Conservation (phyloP, 2,113 vertebrate genomes). For the Tympanuchus pallidicinctus region DNA sequence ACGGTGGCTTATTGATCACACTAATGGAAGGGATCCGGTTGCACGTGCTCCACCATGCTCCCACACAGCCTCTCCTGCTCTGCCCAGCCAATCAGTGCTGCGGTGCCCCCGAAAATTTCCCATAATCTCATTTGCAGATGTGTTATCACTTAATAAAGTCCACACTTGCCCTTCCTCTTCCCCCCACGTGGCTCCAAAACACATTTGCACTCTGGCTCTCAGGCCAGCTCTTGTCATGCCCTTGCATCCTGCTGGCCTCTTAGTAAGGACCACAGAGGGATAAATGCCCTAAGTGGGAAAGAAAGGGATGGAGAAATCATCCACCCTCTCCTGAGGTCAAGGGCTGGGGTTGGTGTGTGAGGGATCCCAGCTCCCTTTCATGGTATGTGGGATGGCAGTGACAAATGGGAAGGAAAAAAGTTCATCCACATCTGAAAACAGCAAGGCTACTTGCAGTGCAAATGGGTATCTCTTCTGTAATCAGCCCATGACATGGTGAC, state of each 20-base stretch:
- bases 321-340: neutral
- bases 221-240: neutral
- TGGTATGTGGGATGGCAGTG: neutral
- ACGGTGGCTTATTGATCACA: conserved; percentile 88
- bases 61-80: conserved; percentile 85
- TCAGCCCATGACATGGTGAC: neutral
- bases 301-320: neutral
- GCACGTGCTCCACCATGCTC: conserved; percentile 89
- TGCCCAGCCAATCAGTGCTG: conserved; percentile 90
- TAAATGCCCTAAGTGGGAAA: neutral
- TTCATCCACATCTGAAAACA: neutral
- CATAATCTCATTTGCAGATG: conserved; percentile 78
- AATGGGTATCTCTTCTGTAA: conserved; percentile 1
- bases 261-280: neutral
- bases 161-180: conserved; percentile 70
- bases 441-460: neutral
- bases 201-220: conserved; percentile 34
- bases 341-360: neutral
- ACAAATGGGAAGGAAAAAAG: neutral
- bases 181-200: conserved; percentile 56
- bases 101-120: conserved; percentile 88
- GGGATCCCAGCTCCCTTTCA: neutral
- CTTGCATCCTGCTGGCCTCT: neutral
- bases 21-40: conserved; percentile 98
- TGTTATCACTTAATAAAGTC: conserved; percentile 76